Evolutionary conservation across 2,888 invertebrate genomes (phyloP).

Genomic region (Troides helena): DNA sequence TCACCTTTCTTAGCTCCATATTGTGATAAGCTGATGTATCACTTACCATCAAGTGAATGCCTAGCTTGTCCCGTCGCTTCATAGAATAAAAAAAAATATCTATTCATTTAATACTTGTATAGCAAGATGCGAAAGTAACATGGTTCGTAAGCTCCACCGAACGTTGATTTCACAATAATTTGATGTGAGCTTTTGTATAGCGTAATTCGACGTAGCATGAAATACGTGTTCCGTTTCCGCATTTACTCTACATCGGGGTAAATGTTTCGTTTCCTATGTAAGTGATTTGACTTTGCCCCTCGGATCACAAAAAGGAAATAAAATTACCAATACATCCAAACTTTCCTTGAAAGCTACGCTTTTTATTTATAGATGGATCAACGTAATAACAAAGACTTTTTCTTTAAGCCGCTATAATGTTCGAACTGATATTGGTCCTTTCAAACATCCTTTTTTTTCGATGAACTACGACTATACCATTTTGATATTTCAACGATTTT

Average conservation of each 20-base stretch:
- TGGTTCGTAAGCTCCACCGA: neutral
- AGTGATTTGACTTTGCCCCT: constrained; percentile 2
- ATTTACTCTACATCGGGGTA: neutral
- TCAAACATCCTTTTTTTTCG: neutral
- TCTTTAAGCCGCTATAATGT: neutral
- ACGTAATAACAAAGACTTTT: neutral
- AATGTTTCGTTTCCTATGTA: neutral
- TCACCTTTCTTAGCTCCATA: no score
- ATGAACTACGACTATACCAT: neutral
- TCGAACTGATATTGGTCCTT: neutral
- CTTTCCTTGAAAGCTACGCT: neutral
- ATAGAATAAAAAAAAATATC: no score
- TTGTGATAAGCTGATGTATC: no score
- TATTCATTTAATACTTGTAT: no score
- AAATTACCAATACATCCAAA: neutral
- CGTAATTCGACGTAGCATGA: constrained; percentile 1
- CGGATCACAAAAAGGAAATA: neutral
- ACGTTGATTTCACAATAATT: neutral
- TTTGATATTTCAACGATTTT: neutral
- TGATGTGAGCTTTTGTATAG: constrained; percentile 5
- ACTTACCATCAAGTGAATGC: no score
- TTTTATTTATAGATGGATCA: constrained; percentile 1
- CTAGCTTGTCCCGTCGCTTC: no score
- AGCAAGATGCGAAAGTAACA: neutral
- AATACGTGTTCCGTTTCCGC: constrained; percentile 9